Evolutionary conservation across 2,888 invertebrate genomes (phyloP).

Genomic region (Carabus problematicus): DNA sequence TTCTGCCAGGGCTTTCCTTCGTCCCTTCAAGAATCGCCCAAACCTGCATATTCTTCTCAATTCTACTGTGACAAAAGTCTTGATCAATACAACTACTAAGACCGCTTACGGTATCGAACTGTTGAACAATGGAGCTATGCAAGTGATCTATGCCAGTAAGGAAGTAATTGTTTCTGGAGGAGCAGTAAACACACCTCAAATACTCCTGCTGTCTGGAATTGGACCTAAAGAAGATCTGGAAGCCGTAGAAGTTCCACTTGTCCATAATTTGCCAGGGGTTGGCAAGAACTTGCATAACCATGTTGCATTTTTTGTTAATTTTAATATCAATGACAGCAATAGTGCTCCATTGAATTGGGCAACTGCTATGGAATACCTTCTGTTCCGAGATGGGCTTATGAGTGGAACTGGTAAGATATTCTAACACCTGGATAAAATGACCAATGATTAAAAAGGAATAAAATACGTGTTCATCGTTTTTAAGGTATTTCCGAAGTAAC

Average conservation of each 20-base stretch:
- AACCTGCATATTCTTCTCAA: conserved; percentile 87
- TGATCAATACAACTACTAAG: conserved; percentile 77
- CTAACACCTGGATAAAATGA: neutral
- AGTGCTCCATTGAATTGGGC: conserved; percentile 90
- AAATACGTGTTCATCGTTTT: conserved; percentile 27
- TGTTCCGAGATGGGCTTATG: conserved; percentile 89
- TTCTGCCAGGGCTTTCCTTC: conserved; percentile 80
- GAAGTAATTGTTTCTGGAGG: conserved; percentile 74
- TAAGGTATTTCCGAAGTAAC: conserved; percentile 84
- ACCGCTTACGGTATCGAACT: conserved; percentile 81
- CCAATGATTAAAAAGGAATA: neutral
- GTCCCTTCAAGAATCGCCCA: conserved; percentile 75
- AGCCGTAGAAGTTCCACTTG: conserved; percentile 66
- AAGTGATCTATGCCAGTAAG: conserved; percentile 70
- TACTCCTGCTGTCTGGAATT: conserved; percentile 89
- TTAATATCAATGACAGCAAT: conserved; percentile 83
- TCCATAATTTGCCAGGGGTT: conserved; percentile 80
- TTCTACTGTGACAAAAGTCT: conserved; percentile 77
- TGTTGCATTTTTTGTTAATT: conserved; percentile 80
- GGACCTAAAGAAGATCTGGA: conserved; percentile 78
- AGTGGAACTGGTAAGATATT: conserved; percentile 76
- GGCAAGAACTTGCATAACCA: conserved; percentile 88
- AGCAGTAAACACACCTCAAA: conserved; percentile 92
- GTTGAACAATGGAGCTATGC: conserved; percentile 65
- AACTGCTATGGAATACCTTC: conserved; percentile 88